A percentile compares a stretch with the other conserved stretches of the same genome.
These are phyloP conservation scores for Brachyptera putata DNA, from an alignment of 2,888 invertebrate species.

Conservation along the genomic window DNA sequence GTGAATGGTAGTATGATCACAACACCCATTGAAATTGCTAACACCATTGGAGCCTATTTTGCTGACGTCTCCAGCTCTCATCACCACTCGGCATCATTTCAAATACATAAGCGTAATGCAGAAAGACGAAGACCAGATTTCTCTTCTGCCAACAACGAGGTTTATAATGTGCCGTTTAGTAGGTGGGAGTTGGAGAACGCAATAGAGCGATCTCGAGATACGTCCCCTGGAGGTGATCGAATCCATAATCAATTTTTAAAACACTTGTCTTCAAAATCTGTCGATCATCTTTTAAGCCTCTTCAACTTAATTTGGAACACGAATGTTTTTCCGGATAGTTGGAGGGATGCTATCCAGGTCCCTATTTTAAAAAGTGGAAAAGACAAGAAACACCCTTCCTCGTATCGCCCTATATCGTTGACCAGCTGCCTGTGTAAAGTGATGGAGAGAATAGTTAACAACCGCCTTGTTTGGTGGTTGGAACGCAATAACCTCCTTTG, in stretches of 20 bases:
- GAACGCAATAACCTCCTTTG: slow-evolving; percentile 31
- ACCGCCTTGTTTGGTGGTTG: slow-evolving; percentile 33
- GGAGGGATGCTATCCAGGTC: slow-evolving; percentile 9
- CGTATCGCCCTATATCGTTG: slow-evolving; percentile 36
- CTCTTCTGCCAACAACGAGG: slow-evolving; percentile 1
- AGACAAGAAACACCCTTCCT: background rate
- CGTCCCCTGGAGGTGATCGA: slow-evolving; percentile 14
- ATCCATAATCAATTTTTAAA: slow-evolving; percentile 13
- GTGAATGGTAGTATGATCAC: background rate
- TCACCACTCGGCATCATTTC: background rate
- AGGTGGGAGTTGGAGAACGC: background rate
- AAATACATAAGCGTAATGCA: background rate
- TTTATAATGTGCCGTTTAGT: slow-evolving; percentile 13
- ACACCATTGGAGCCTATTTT: background rate
- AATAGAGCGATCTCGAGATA: background rate
- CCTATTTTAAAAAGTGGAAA: slow-evolving; percentile 12
- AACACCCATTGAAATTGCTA: background rate
- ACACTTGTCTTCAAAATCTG: background rate
- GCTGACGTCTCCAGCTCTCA: background rate
- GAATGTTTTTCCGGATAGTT: slow-evolving; percentile 10
- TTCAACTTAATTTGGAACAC: slow-evolving; percentile 6
- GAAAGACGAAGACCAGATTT: background rate
- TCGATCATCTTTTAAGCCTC: background rate
- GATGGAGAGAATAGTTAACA: slow-evolving; percentile 35
- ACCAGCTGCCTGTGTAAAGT: slow-evolving; percentile 37